Conservation (phyloP, 2,113 vertebrate genomes). For the Varanus komodoensis region DNA sequence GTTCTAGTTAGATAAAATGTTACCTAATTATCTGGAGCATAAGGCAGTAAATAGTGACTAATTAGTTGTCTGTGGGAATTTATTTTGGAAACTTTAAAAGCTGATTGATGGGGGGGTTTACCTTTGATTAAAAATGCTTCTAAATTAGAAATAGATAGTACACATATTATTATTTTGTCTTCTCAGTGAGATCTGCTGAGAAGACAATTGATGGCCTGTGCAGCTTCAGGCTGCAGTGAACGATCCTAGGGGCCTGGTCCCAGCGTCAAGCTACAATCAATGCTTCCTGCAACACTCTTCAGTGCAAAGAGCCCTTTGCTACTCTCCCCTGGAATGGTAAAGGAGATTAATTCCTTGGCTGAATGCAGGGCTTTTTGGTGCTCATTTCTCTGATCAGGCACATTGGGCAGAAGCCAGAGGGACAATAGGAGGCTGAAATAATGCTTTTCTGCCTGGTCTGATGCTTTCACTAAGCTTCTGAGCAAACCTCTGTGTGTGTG, state of each 20-base stretch:
- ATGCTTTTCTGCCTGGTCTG: no score
- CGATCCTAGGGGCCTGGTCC: not conserved
- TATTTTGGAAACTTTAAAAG: not conserved
- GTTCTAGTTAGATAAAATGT: slow-evolving; percentile 40
- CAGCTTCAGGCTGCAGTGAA: not conserved
- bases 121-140: slow-evolving; percentile 42
- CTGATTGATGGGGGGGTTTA: not conserved
- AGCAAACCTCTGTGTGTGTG: no score
- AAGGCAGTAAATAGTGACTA: slow-evolving; percentile 22
- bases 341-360: no score
- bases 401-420: no score
- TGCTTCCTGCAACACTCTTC: no score
- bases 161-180: not conserved
- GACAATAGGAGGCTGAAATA: no score
- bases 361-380: no score
- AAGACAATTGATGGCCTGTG: not conserved
- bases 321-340: not conserved
- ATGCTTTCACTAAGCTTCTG: no score
- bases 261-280: not conserved
- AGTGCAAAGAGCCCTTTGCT: not conserved
- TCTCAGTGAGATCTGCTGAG: not conserved
- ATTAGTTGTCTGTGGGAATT: slow-evolving; percentile 19
- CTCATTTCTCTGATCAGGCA: not conserved
- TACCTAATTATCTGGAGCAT: slow-evolving; percentile 3
- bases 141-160: not conserved